phyloP scores from a whole-genome alignment of 2,797 vertebrate species.

The Cottoperca gobio region DNA sequence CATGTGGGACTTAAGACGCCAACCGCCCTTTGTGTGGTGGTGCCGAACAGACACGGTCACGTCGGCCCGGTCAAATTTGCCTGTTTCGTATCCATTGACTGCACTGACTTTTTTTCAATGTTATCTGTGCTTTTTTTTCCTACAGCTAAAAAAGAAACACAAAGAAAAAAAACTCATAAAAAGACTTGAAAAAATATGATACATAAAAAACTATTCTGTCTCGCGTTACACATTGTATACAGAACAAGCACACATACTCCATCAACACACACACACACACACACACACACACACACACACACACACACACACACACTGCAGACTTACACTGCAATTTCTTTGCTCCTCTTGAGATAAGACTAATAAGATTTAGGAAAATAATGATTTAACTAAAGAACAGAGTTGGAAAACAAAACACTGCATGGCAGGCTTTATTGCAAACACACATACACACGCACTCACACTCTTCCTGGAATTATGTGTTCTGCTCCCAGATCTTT shows the following conservation, averaged over 20 bases:
- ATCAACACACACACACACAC: constrained; percentile 75
- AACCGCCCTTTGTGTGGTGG: constrained; percentile 44
- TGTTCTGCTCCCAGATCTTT: constrained; percentile 81
- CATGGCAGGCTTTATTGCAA: constrained; percentile 82
- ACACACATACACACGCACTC: constrained; percentile 59
- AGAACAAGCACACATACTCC: constrained; percentile 64
- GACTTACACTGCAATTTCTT: constrained; percentile 64
- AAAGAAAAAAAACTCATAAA: constrained; percentile 72
- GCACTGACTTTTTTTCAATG: constrained; percentile 85
- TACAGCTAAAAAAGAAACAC: constrained; percentile 74
- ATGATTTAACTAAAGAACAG: constrained; percentile 82
- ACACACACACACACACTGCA: constrained; percentile 59
- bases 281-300: constrained; percentile 70
- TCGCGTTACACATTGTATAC: constrained; percentile 77
- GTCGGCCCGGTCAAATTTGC: constrained; percentile 71
- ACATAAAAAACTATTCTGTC: constrained; percentile 75
- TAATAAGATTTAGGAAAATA: constrained; percentile 80
- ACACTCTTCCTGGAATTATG: constrained; percentile 77
- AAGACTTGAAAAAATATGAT: constrained; percentile 66
- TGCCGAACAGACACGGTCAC: constrained; percentile 62
- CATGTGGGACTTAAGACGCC: constrained; percentile 68
- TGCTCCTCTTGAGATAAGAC: constrained; percentile 77
- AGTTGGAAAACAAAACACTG: constrained; percentile 83
- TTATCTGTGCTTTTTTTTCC: constrained; percentile 83
- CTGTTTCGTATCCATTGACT: constrained; percentile 85